These are phyloP conservation scores for Streptopelia turtur DNA, from an alignment of 2,797 vertebrate species.

Conservation along the genomic window DNA sequence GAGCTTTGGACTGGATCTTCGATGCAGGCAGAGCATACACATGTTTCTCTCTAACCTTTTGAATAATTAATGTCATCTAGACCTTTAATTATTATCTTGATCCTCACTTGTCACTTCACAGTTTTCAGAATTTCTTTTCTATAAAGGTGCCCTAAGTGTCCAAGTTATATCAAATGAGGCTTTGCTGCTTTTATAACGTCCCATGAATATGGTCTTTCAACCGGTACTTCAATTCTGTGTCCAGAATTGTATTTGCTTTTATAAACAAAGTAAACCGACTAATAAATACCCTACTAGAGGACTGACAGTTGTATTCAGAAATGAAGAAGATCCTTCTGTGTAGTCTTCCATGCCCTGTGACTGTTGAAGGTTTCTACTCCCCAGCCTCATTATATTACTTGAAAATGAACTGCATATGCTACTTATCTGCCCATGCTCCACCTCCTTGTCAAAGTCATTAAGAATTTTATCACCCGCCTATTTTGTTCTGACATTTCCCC, in stretches of 20 bases:
- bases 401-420: slow-evolving; percentile 14
- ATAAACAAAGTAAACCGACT: neutral
- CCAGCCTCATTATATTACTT: neutral
- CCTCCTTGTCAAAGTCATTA: slow-evolving; percentile 50
- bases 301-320: neutral
- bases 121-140: neutral
- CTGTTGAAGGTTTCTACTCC: neutral
- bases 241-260: neutral
- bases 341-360: neutral
- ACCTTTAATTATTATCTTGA: neutral
- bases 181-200: neutral
- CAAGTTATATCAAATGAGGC: neutral
- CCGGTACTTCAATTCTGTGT: neutral
- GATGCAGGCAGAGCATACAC: neutral
- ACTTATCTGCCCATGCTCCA: neutral
- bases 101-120: neutral
- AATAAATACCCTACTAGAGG: neutral
- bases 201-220: neutral
- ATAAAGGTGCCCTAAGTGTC: neutral
- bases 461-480: slow-evolving; percentile 26
- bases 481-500: slow-evolving; percentile 38
- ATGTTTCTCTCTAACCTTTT: neutral
- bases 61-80: slow-evolving; percentile 10
- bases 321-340: neutral
- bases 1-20: neutral